Evolutionary conservation across 2,888 invertebrate genomes (phyloP).

Genomic region (Hymenopus coronatus): DNA sequence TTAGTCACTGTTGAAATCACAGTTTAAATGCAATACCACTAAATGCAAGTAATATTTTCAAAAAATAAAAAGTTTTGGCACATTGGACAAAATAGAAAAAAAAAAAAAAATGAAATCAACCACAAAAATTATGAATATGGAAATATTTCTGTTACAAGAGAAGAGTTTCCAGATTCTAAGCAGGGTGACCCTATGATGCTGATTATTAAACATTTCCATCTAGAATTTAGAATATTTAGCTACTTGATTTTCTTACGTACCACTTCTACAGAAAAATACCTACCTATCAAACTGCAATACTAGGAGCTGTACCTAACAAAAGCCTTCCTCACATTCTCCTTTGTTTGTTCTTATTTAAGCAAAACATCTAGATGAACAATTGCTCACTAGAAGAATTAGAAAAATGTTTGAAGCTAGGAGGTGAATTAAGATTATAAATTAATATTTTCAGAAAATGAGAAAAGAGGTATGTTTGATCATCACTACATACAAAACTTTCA

Average conservation of each 20-base stretch:
- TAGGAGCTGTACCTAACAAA: not conserved
- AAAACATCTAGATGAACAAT: not conserved
- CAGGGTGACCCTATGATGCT: not conserved
- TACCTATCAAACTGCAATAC: not conserved
- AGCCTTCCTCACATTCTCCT: not conserved
- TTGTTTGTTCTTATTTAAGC: not conserved
- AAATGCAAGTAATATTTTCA: constrained; percentile 18
- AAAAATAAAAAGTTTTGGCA: constrained; percentile 24
- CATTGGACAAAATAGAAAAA: constrained; percentile 21
- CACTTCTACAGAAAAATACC: not conserved
- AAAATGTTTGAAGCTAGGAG: not conserved
- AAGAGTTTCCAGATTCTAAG: not conserved
- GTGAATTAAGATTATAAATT: not conserved
- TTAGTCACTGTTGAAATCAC: constrained; percentile 24
- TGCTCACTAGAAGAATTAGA: not conserved
- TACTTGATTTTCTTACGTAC: not conserved
- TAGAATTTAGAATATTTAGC: constrained; percentile 10
- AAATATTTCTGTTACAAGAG: not conserved
- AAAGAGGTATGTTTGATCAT: not conserved
- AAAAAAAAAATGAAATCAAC: constrained; percentile 3
- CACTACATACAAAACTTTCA: not conserved
- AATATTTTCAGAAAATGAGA: not conserved
- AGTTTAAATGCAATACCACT: constrained; percentile 26
- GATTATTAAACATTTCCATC: not conserved
- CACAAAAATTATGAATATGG: not conserved